A percentile compares a stretch with the other conserved stretches of the same genome.
These are phyloP conservation scores for Gonocerus acuteangulatus DNA, from an alignment of 2,888 invertebrate species.

Conservation along the genomic window DNA sequence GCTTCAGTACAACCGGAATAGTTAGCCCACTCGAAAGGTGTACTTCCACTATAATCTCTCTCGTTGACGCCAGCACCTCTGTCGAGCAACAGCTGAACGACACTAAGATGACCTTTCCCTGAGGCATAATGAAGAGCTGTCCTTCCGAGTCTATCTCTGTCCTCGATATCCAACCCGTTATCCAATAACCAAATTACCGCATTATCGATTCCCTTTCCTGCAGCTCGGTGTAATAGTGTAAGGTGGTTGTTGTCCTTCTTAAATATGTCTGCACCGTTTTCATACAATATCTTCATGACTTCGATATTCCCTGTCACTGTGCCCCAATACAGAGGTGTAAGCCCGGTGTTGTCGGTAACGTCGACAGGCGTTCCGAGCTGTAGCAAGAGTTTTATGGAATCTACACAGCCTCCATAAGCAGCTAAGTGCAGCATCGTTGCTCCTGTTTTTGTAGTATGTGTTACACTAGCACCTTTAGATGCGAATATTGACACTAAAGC, in stretches of 20 bases:
- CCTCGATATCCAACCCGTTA: conserved; percentile 62
- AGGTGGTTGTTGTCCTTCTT: background rate
- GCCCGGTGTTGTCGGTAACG: conserved; percentile 44
- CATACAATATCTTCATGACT: background rate
- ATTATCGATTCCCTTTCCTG: conserved; percentile 65
- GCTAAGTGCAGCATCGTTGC: background rate
- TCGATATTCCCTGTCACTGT: background rate
- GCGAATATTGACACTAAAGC: background rate
- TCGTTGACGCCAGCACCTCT: background rate
- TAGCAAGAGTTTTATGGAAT: background rate
- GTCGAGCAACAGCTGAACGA: background rate
- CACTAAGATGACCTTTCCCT: background rate
- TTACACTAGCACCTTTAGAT: background rate
- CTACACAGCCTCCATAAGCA: background rate
- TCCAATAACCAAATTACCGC: conserved; percentile 62
- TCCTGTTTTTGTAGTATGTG: background rate
- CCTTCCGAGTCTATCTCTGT: conserved; percentile 64
- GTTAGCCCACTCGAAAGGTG: background rate
- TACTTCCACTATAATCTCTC: background rate
- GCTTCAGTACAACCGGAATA: background rate
- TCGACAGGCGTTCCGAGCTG: background rate
- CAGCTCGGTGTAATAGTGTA: conserved; percentile 45
- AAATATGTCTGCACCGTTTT: background rate
- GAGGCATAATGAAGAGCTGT: conserved; percentile 43
- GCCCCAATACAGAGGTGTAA: conserved; percentile 90